Evolutionary conservation across 2,888 invertebrate genomes (phyloP).

Genomic region (Vanessa cardui): DNA sequence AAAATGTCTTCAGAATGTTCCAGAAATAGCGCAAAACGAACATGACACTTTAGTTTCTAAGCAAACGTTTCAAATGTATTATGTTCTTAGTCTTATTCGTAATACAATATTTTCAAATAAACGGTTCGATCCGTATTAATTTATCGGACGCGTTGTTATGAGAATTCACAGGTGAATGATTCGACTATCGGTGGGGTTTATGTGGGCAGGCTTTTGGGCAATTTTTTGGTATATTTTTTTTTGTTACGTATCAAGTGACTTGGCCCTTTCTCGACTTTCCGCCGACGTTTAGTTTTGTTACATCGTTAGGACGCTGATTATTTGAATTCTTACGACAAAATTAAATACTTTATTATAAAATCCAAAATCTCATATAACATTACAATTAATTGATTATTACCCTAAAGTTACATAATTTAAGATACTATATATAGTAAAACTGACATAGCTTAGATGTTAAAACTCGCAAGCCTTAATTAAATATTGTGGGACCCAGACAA

Average conservation of each 20-base stretch:
- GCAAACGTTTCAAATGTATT: no score
- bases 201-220: slow-evolving; percentile 40
- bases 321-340: neutral
- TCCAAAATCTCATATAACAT: no score
- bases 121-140: slow-evolving; percentile 16
- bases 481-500: no score
- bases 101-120: slow-evolving; percentile 25
- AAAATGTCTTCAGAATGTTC: neutral
- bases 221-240: slow-evolving; percentile 38
- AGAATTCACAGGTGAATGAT: slow-evolving; percentile 42
- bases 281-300: slow-evolving; percentile 32
- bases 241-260: slow-evolving; percentile 33
- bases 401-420: no score
- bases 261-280: slow-evolving; percentile 36
- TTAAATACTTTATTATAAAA: no score
- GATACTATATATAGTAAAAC: no score
- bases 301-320: slow-evolving; percentile 10
- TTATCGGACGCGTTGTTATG: slow-evolving; percentile 42
- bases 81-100: slow-evolving; percentile 5
- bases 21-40: neutral
- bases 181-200: slow-evolving; percentile 45
- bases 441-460: no score
- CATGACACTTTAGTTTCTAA: slow-evolving; percentile 1
- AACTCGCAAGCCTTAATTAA: no score
- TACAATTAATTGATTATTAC: no score